These are phyloP conservation scores for Byasa hedistus DNA, from an alignment of 2,888 invertebrate genomes.

Conservation along the genomic window DNA sequence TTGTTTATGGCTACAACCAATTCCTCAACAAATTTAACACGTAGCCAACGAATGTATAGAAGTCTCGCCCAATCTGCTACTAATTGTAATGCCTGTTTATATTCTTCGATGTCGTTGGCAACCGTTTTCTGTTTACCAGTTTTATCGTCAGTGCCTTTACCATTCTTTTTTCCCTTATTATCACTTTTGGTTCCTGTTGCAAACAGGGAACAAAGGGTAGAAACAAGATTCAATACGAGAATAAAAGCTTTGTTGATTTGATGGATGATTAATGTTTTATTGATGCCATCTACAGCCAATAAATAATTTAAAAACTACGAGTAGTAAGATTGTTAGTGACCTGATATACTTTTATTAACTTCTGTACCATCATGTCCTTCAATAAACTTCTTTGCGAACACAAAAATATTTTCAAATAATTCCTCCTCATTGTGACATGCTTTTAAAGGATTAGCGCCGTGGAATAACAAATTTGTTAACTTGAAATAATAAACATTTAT, in stretches of 20 bases:
- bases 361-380: constrained; percentile 35
- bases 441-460: constrained; percentile 62
- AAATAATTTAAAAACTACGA: no score
- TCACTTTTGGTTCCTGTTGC: constrained; percentile 32
- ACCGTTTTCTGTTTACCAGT: constrained; percentile 39
- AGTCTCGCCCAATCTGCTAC: constrained; percentile 59
- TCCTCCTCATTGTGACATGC: constrained; percentile 51
- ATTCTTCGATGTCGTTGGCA: constrained; percentile 48
- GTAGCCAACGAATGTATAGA: constrained; percentile 59
- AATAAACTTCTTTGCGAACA: constrained; percentile 45
- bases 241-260: no score
- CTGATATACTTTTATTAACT: constrained; percentile 21
- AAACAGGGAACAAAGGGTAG: background rate
- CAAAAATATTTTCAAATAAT: constrained; percentile 56
- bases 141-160: constrained; percentile 45
- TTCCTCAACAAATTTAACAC: constrained; percentile 56
- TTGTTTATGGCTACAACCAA: constrained; percentile 51
- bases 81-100: constrained; percentile 52
- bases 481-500: constrained; percentile 34
- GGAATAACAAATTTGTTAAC: constrained; percentile 60
- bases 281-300: no score
- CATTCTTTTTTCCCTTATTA: constrained; percentile 38
- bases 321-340: constrained; percentile 1
- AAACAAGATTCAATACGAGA: no score
- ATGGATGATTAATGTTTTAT: no score